phyloP scores from a whole-genome alignment of 2,113 vertebrate species.

The Ia io region DNA sequence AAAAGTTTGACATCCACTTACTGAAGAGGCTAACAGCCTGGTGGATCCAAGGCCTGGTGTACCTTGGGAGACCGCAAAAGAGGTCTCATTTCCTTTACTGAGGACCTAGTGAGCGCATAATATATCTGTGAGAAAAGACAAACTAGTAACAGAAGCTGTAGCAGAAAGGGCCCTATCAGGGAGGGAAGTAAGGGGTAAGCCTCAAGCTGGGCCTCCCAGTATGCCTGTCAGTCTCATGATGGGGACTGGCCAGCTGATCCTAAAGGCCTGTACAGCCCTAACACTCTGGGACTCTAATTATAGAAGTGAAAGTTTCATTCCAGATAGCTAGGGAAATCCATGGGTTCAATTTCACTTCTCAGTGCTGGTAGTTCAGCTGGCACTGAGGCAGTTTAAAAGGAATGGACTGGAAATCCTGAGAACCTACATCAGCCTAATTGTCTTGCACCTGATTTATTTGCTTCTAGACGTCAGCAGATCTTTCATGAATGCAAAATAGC shows the following conservation, averaged over 20 bases:
- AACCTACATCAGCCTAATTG: not conserved
- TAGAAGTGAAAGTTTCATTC: slow-evolving; percentile 46
- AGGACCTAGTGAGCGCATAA: not conserved
- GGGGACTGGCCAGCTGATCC: slow-evolving; percentile 60
- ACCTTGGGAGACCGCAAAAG: not conserved
- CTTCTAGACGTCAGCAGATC: slow-evolving; percentile 35
- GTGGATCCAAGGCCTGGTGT: not conserved
- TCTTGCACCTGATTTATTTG: slow-evolving; percentile 9
- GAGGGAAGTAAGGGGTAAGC: not conserved
- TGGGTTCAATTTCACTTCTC: slow-evolving; percentile 23
- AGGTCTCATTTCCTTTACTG: not conserved
- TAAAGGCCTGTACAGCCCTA: slow-evolving; percentile 29
- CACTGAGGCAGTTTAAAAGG: slow-evolving; percentile 52
- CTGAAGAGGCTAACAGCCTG: not conserved
- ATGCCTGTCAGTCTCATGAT: slow-evolving; percentile 47
- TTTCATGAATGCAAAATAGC: slow-evolving; percentile 12
- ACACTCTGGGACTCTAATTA: slow-evolving; percentile 65
- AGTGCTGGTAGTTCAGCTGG: slow-evolving; percentile 4
- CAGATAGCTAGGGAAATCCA: slow-evolving; percentile 54
- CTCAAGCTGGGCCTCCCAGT: not conserved
- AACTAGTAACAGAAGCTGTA: not conserved
- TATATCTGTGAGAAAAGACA: not conserved
- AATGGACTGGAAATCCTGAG: slow-evolving; percentile 47
- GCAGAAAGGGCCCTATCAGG: not conserved
- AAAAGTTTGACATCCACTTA: not conserved